Percentiles rank a stretch among this genome's conserved stretches.
Conservation (phyloP, 1,140 invertebrate species). For the Anastrepha ludens region DNA sequence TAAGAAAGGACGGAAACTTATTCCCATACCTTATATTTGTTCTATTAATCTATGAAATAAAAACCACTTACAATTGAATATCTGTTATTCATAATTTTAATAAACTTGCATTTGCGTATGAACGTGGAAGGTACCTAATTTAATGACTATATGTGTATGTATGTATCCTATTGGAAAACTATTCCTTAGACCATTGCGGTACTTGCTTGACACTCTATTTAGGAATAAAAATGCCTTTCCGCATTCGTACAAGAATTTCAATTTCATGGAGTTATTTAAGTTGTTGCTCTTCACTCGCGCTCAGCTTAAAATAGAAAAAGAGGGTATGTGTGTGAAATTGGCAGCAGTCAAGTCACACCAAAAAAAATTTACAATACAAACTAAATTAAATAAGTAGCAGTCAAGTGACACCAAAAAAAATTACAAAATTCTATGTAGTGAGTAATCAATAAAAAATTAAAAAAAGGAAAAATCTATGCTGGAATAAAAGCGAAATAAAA, state of each 20-base stretch:
- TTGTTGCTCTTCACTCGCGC: not conserved
- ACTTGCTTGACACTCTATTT: too few species aligned
- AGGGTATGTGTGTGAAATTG: not conserved
- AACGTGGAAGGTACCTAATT: too few species aligned
- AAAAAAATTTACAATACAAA: not conserved
- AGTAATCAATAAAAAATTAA: not conserved
- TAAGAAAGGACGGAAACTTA: too few species aligned
- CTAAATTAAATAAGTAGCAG: not conserved
- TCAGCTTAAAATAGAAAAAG: too few species aligned
- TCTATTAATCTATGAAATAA: too few species aligned
- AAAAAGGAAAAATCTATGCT: not conserved
- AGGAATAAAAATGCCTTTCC: not conserved
- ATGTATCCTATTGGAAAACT: too few species aligned
- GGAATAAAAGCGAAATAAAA: conserved; percentile 31
- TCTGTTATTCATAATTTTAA: too few species aligned
- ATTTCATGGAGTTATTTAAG: not conserved
- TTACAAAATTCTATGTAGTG: not conserved
- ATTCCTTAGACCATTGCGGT: too few species aligned
- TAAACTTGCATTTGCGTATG: too few species aligned
- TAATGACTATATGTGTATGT: too few species aligned
- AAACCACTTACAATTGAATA: too few species aligned
- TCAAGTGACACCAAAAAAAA: not conserved
- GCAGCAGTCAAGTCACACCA: not conserved
- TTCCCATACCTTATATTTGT: too few species aligned
- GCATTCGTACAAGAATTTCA: not conserved